Conservation (phyloP, 2,797 vertebrate genomes). For the Gymnoscopelus microlampas region DNA sequence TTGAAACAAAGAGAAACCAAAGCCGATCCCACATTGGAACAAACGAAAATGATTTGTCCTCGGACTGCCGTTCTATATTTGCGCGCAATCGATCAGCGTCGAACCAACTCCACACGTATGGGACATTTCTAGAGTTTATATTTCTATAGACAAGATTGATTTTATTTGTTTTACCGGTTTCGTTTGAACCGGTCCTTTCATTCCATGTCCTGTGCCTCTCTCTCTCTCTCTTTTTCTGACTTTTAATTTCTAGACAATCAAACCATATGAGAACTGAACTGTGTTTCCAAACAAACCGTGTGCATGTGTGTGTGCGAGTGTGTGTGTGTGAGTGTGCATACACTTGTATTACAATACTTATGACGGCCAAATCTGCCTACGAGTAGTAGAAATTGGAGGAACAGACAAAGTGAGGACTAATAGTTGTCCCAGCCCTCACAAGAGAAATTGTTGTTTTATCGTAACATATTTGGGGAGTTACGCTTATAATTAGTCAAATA, state of each 20-base stretch:
- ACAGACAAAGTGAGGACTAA: too few species aligned
- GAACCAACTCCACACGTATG: conserved; percentile 58
- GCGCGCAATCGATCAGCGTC: conserved; percentile 60
- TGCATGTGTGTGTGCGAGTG: not conserved
- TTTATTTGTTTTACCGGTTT: conserved; percentile 72
- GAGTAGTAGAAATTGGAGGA: too few species aligned
- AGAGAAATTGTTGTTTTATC: too few species aligned
- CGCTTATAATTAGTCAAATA: too few species aligned
- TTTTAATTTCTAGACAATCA: conserved; percentile 85
- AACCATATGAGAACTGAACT: conserved; percentile 48
- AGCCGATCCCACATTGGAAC: conserved; percentile 35
- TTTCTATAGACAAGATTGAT: conserved; percentile 74
- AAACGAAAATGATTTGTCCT: conserved; percentile 27
- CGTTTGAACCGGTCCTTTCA: conserved; percentile 50
- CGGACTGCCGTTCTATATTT: conserved; percentile 71
- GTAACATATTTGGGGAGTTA: too few species aligned
- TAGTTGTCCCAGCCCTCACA: too few species aligned
- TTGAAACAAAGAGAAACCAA: conserved; percentile 33
- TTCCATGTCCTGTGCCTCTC: conserved; percentile 78
- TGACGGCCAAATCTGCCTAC: too few species aligned
- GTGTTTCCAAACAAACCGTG: conserved; percentile 33
- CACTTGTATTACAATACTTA: too few species aligned
- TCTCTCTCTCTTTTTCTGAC: conserved; percentile 38
- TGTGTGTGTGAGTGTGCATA: not conserved
- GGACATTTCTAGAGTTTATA: conserved; percentile 78